Evolutionary conservation across 92 coral and sea anemone genomes (phyloP).

Genomic region (Actinernus sp.): DNA sequence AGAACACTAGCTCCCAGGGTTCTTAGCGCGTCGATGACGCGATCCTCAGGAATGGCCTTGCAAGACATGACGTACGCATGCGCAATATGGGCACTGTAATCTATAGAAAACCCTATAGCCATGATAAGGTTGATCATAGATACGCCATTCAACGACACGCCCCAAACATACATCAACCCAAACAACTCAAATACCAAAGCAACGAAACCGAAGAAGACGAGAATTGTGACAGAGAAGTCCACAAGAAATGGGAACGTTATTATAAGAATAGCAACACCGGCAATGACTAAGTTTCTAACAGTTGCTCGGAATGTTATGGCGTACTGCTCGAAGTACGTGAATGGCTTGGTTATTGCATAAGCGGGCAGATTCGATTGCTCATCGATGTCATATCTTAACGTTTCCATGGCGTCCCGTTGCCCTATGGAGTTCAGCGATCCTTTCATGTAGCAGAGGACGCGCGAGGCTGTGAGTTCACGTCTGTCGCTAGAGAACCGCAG

Average conservation of each 20-base stretch:
- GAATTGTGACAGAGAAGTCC: conserved; percentile 47
- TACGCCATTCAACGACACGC: conserved; percentile 80
- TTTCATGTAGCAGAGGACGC: conserved; percentile 76
- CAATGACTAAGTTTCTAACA: conserved; percentile 69
- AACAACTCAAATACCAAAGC: conserved; percentile 87
- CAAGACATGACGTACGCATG: conserved; percentile 82
- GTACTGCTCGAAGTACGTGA: conserved; percentile 81
- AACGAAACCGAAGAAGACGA: conserved; percentile 76
- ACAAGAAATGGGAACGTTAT: conserved; percentile 78
- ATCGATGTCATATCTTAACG: conserved; percentile 62
- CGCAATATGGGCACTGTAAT: conserved; percentile 96
- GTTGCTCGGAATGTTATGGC: conserved; percentile 68
- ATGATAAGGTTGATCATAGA: conserved; percentile 94
- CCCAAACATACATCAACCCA: conserved; percentile 91
- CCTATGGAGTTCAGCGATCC: conserved; percentile 38
- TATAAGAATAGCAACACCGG: conserved; percentile 65
- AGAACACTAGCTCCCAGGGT: conserved; percentile 92
- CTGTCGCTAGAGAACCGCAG: conserved; percentile 57
- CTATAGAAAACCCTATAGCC: conserved; percentile 96
- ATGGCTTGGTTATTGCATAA: conserved; percentile 55
- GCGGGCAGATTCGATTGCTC: conserved; percentile 60
- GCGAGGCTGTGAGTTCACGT: conserved; percentile 64
- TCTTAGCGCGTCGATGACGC: conserved; percentile 82
- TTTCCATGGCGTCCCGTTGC: conserved; percentile 60
- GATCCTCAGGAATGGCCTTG: conserved; percentile 70